phyloP scores from a whole-genome alignment of 1,140 invertebrate genomes.

The Panulirus ornatus region DNA sequence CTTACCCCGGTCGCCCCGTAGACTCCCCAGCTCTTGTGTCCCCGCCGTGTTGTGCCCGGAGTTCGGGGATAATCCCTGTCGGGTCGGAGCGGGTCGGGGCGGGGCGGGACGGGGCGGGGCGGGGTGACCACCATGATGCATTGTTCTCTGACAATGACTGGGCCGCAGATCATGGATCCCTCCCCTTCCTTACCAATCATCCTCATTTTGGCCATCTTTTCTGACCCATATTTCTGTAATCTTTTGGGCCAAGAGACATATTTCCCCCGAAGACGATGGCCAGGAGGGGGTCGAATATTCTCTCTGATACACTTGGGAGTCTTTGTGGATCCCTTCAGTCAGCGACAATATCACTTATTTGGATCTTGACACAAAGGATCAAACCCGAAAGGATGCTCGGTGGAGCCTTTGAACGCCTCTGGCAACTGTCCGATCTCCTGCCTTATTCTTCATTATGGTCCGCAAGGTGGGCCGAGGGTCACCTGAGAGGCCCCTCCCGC shows the following conservation, averaged over 20 bases:
- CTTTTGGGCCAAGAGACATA: constrained; percentile 46
- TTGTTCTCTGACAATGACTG: constrained; percentile 66
- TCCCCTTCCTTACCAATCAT: constrained; percentile 64
- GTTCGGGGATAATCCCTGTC: no score
- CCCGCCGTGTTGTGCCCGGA: no score
- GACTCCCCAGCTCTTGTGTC: no score
- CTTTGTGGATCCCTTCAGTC: constrained; percentile 57
- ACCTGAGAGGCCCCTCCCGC: background rate
- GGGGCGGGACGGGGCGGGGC: background rate
- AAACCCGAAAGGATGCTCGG: constrained; percentile 69
- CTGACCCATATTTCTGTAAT: constrained; percentile 66
- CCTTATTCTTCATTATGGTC: constrained; percentile 71
- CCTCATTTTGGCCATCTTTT: constrained; percentile 55
- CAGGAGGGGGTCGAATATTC: constrained; percentile 65
- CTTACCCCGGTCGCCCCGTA: background rate
- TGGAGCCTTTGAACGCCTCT: constrained; percentile 67
- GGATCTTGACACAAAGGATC: constrained; percentile 73
- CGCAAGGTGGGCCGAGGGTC: constrained; percentile 51
- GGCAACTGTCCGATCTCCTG: constrained; percentile 69
- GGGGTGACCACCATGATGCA: background rate
- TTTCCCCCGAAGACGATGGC: constrained; percentile 35
- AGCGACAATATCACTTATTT: constrained; percentile 70
- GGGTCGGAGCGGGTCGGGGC: no score
- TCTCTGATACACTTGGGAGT: constrained; percentile 47
- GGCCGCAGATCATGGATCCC: constrained; percentile 46